A percentile compares a stretch with the other conserved stretches of the same genome.
phyloP scores from a whole-genome alignment of 2,888 invertebrate genomes.

The Meliscaeva auricollis region DNA sequence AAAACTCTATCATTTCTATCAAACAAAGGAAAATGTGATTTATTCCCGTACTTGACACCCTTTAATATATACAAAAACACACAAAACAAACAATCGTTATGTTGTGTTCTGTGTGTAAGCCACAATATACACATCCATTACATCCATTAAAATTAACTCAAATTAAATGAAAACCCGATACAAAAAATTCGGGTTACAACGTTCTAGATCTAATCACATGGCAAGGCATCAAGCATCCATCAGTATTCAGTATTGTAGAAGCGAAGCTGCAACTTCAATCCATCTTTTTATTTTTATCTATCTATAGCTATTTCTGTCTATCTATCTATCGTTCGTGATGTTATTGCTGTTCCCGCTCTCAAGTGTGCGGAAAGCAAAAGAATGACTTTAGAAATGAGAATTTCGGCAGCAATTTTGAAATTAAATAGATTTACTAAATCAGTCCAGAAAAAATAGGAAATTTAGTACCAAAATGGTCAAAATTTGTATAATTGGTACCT shows the following conservation, averaged over 20 bases:
- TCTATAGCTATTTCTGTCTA: neutral
- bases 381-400: conserved; percentile 2
- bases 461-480: too few relatives aligned
- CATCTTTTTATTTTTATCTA: conserved; percentile 48
- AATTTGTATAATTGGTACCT: too few relatives aligned
- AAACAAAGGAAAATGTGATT: conserved; percentile 75
- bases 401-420: neutral
- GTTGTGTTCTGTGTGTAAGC: conserved; percentile 30
- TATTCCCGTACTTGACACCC: conserved; percentile 74
- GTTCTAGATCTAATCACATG: conserved; percentile 62
- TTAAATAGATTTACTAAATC: too few relatives aligned
- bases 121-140: conserved; percentile 55
- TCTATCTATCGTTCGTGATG: neutral
- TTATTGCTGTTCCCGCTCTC: neutral
- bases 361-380: conserved; percentile 28
- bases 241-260: neutral
- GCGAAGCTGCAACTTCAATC: conserved; percentile 32
- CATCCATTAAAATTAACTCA: conserved; percentile 73
- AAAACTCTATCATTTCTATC: conserved; percentile 33
- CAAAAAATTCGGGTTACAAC: conserved; percentile 58
- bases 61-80: conserved; percentile 47
- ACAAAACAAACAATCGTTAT: conserved; percentile 60
- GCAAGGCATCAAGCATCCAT: conserved; percentile 65
- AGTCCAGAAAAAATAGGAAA: too few relatives aligned
- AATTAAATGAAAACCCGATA: conserved; percentile 67